Evolutionary conservation across 2,888 invertebrate species (phyloP), one percentile per base, ranked within the genome.

Genomic region (Periphyllus acericola): DNA sequence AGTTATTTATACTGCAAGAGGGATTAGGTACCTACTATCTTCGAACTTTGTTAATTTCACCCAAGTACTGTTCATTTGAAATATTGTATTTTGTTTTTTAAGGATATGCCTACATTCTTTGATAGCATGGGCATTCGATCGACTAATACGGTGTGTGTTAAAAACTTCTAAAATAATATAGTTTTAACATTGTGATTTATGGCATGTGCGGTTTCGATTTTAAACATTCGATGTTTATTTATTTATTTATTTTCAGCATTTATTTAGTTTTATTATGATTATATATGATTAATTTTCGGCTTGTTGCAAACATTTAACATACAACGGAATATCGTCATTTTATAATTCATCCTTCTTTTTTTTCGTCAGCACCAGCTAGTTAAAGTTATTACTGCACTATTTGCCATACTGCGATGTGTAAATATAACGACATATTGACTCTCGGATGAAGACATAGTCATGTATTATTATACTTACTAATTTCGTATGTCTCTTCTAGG

Each of bases 91-190:
- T 75, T 87, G 40, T 87, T 74, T 87, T 87, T 87, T 87, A 87
- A 87, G 87, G 87, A 87, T 14, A 2, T 80, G 68, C 68, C 72
- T 46, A 17, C 74, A 34, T 19, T 74, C 66, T 81, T 34, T 60
- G 66, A 66, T 87, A 87, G 34, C n/a, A 46, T 9, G 29, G 74
- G 75, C 74, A 74, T 25, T 32, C 40, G 52, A 55, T 86, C 86
- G 34, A 81, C 81, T 75, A 74, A 81, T 87, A 87, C 74, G 87
- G 87, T 87, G 81, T 80, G 86, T 87, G 71, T 60, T 85, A 55
- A 6, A 2, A 60, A 60, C 6, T 25, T 6, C 19, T 66, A 32
- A 11, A 76, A 60, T 75, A 76, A 68, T 82, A 14, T 52, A 71
- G 40, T 71, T 81, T 46, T 40, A 46, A 46, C 68, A 79, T 60